These are phyloP conservation scores for Pomacea canaliculata DNA, from an alignment of 2,888 invertebrate genomes.

Conservation along the genomic window DNA sequence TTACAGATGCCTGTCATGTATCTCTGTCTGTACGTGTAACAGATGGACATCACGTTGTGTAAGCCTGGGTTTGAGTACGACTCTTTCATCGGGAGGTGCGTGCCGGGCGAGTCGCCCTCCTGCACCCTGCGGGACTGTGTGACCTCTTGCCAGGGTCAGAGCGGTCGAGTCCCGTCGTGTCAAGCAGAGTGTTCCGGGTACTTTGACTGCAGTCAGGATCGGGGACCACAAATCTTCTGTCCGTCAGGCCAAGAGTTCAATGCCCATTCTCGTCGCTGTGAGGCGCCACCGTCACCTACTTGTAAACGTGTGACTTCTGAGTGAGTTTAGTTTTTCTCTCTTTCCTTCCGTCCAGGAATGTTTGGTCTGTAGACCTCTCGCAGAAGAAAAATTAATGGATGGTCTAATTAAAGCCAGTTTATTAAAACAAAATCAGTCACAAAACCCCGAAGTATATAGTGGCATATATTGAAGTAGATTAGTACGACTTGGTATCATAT, in stretches of 20 bases:
- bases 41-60: too few relatives aligned
- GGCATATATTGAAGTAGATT: too few relatives aligned
- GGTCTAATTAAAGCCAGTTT: too few relatives aligned
- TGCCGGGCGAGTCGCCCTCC: slow-evolving; percentile 9
- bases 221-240: slow-evolving; percentile 18
- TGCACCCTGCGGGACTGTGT: slow-evolving; percentile 16
- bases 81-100: slow-evolving; percentile 21
- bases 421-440: too few relatives aligned
- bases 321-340: too few relatives aligned
- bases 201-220: slow-evolving; percentile 5
- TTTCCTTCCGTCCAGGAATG: too few relatives aligned
- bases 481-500: too few relatives aligned
- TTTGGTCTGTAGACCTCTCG: too few relatives aligned
- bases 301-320: background rate
- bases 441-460: too few relatives aligned
- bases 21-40: background rate
- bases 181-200: too few relatives aligned
- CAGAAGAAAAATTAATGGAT: too few relatives aligned
- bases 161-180: too few relatives aligned
- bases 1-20: background rate
- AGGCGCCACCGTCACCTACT: background rate
- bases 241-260: slow-evolving; percentile 22
- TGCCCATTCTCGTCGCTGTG: slow-evolving; percentile 10
- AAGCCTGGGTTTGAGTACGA: slow-evolving; percentile 7
- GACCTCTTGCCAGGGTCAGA: slow-evolving; percentile 19